Conservation (phyloP, 2,113 vertebrate genomes). For the Pomatostomus ruficeps region DNA sequence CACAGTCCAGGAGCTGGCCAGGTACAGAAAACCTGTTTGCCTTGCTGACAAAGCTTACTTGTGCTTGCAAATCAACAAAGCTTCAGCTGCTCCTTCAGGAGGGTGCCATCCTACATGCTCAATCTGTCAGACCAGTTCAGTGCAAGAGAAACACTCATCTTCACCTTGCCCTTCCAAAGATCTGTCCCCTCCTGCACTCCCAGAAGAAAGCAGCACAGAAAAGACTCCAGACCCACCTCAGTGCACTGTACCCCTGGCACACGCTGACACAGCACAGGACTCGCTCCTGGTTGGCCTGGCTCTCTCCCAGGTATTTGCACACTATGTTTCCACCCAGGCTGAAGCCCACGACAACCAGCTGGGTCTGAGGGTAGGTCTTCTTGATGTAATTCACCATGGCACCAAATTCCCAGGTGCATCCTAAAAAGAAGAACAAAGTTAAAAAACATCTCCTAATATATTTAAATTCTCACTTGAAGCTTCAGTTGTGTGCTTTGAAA, state of each 20-base stretch:
- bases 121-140: not conserved
- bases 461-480: not conserved
- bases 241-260: slow-evolving; percentile 95
- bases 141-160: not conserved
- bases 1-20: not conserved
- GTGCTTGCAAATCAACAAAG: not conserved
- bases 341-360: slow-evolving; percentile 92
- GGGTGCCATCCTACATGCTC: not conserved
- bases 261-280: slow-evolving; percentile 94
- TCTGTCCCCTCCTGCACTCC: not conserved
- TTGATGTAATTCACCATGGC: slow-evolving; percentile 96
- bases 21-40: not conserved
- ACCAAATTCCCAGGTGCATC: slow-evolving; percentile 96
- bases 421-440: slow-evolving; percentile 63
- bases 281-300: slow-evolving; percentile 85
- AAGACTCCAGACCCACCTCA: slow-evolving; percentile 77
- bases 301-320: slow-evolving; percentile 96
- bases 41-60: not conserved
- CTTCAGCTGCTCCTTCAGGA: not conserved
- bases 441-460: not conserved
- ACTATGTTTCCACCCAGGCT: slow-evolving; percentile 98
- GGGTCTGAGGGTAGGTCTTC: slow-evolving; percentile 84
- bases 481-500: not conserved
- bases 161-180: not conserved
- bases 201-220: not conserved